A percentile compares a stretch with the other conserved stretches of the same genome.
phyloP scores from a whole-genome alignment of 2,113 vertebrate genomes.

The Otocyon megalotis region DNA sequence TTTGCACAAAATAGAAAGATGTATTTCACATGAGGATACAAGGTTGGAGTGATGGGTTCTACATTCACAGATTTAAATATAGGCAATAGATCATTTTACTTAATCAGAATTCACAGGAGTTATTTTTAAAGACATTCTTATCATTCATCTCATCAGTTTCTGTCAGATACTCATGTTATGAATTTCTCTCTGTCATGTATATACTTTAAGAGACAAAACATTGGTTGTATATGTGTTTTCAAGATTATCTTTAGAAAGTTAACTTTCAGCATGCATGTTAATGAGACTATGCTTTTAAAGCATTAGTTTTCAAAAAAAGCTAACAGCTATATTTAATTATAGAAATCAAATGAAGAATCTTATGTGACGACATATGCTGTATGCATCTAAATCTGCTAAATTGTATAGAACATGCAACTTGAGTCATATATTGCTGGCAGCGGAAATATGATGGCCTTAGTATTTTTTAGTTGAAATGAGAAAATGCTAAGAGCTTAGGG shows the following conservation, averaged over 20 bases:
- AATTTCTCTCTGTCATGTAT: constrained; percentile 49
- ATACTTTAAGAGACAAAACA: constrained; percentile 59
- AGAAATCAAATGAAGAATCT: neutral
- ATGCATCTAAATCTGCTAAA: constrained; percentile 19
- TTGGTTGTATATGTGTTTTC: constrained; percentile 37
- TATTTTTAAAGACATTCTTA: constrained; percentile 67
- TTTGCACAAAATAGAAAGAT: constrained; percentile 47
- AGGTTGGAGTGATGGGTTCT: constrained; percentile 48
- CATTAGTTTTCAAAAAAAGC: neutral
- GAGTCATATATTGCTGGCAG: neutral
- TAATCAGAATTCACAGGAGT: constrained; percentile 63
- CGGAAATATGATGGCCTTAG: neutral
- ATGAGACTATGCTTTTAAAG: constrained; percentile 27
- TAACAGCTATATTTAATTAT: constrained; percentile 16
- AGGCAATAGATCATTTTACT: constrained; percentile 67
- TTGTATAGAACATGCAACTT: neutral
- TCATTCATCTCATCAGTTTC: constrained; percentile 67
- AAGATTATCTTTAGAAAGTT: constrained; percentile 54
- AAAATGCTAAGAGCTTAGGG: neutral
- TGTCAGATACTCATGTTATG: constrained; percentile 30
- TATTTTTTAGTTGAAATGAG: neutral
- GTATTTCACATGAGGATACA: neutral
- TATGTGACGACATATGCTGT: neutral
- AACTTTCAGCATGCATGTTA: constrained; percentile 1
- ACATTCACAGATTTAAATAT: constrained; percentile 68